Evolutionary conservation across 2,797 vertebrate genomes (phyloP), one percentile per base, ranked within the genome.

Genomic region (Phataginus tricuspis): DNA sequence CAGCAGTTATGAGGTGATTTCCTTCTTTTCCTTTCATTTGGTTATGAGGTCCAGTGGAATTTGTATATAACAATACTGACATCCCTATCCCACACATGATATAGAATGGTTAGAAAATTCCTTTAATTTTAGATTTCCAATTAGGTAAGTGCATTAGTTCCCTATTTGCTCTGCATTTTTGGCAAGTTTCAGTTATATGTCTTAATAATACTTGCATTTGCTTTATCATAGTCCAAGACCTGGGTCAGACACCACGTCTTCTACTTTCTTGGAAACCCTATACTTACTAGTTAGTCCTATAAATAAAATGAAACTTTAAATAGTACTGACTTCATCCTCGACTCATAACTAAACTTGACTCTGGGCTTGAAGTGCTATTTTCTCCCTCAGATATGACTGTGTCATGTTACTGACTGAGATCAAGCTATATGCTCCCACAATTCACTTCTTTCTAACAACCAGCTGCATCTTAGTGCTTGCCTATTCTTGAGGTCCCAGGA

Each of bases 271-370:
- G 45, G 97, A 95, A 97, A 97, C 86, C 14, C 23, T 86, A 96
- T 21, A 97, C 96, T 95, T 95, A 96, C 57, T 77, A 97, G 86
- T 74, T 64, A 96, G 42, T 80, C 61, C 93, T 97, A 96, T 97
- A 97, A 97, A 98, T 97, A 98, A 97, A 96, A 80, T 12, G 23
- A 93, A 91, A 93, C 94, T 87, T 97, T 97, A 98, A 97, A 98
- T 96, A 97, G 96, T 93, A 93, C 83, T 97, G 95, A 97, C 96
- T 98, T 98, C 96, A 97, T 83, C 57, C 96, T 91, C 66, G 90
- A 90, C 94, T 97, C 93, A 89, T 94, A 97, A 93, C 91, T 95
- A 92, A 96, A 87, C 86, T 91, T 42, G 94, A 93, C 91, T 97
- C 78, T 83, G 82, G 27, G 95, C 74, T 84, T 34, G 75, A 84